Conservation (phyloP, 2,113 vertebrate genomes). For the Austrofundulus limnaeus region DNA sequence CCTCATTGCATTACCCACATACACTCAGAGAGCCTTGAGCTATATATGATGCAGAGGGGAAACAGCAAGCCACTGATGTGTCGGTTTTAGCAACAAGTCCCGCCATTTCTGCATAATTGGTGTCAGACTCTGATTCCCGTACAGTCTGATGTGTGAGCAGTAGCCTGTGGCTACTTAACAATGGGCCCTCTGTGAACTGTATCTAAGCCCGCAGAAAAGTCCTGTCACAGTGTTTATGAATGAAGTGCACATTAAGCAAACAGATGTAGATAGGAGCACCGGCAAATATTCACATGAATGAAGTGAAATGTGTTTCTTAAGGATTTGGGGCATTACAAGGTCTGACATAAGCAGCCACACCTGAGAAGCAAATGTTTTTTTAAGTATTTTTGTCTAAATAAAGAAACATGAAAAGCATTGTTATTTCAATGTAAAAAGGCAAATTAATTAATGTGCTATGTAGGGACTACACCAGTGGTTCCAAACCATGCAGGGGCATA, state of each 20-base stretch:
- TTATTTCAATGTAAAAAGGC: too few species aligned
- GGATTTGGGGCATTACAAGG: conserved; percentile 8
- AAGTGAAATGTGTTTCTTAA: conserved; percentile 27
- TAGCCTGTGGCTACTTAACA: conserved; percentile 56
- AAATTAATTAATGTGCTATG: too few species aligned
- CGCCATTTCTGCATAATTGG: conserved; percentile 72
- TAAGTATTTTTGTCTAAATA: background rate
- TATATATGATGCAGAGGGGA: conserved; percentile 52
- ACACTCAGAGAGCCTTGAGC: conserved; percentile 46
- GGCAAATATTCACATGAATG: conserved; percentile 25
- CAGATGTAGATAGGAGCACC: conserved; percentile 26
- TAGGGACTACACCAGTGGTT: too few species aligned
- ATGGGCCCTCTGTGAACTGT: conserved; percentile 49
- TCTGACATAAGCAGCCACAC: background rate
- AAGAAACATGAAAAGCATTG: background rate
- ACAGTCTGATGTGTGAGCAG: conserved; percentile 59
- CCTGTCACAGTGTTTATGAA: conserved; percentile 35
- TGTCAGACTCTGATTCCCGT: conserved; percentile 69
- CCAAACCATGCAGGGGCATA: too few species aligned
- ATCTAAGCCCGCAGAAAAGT: conserved; percentile 58
- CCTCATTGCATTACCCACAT: conserved; percentile 17
- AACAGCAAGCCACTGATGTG: conserved; percentile 57
- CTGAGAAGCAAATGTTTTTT: background rate
- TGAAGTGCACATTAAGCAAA: conserved; percentile 38
- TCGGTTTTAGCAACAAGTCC: conserved; percentile 64